A percentile compares a stretch with the other conserved stretches of the same genome.
Evolutionary conservation across 2,797 vertebrate species (phyloP).

Genomic region (Fistularia tabacaria): DNA sequence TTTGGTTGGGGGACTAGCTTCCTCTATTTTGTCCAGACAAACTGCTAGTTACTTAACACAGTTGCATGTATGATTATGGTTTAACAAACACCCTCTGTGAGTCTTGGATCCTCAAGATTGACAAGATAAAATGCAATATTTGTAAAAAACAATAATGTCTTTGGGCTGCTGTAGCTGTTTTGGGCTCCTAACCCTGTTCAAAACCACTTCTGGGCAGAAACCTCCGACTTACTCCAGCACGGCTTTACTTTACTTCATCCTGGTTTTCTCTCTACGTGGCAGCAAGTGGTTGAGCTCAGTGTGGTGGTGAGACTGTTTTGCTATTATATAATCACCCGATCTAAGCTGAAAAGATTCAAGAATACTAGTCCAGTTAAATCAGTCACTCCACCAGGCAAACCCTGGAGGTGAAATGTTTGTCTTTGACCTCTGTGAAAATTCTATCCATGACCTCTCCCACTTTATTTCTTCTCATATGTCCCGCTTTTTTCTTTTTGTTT

Average conservation of each 20-base stretch:
- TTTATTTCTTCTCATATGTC: conserved; percentile 18
- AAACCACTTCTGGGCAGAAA: conserved; percentile 7
- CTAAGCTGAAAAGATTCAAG: conserved; percentile 23
- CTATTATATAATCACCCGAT: conserved; percentile 48
- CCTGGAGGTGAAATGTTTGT: neutral
- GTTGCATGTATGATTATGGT: too few relatives aligned
- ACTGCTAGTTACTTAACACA: too few relatives aligned
- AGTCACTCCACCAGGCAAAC: conserved; percentile 13
- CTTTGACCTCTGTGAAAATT: conserved; percentile 14
- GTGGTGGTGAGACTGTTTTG: conserved; percentile 36
- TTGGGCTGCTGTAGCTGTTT: too few relatives aligned
- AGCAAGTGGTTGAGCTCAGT: conserved; percentile 26
- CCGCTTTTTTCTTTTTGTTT: conserved; percentile 36
- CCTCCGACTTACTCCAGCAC: conserved; percentile 1
- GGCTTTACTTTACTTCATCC: neutral
- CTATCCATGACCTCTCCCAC: neutral
- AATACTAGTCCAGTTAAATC: conserved; percentile 6
- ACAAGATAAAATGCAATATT: too few relatives aligned
- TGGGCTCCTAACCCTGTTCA: too few relatives aligned
- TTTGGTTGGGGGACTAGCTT: too few relatives aligned
- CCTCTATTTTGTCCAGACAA: too few relatives aligned
- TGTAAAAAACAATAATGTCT: too few relatives aligned
- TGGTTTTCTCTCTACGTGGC: conserved; percentile 40
- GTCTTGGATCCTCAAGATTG: too few relatives aligned
- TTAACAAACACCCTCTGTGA: too few relatives aligned